These are phyloP conservation scores for Onthophagus sagittarius DNA, from an alignment of 2,888 invertebrate species.

Conservation along the genomic window DNA sequence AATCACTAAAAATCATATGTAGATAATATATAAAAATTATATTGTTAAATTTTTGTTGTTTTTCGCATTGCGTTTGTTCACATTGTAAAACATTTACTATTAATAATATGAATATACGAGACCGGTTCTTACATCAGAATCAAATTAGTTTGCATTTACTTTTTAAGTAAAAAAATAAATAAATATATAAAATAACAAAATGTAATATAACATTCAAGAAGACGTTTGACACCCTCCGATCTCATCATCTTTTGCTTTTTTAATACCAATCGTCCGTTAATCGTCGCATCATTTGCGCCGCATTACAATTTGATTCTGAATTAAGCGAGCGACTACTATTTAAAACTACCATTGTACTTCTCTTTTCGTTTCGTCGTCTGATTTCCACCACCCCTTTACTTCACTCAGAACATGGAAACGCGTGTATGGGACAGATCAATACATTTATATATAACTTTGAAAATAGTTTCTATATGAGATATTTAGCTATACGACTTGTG, in stretches of 20 bases:
- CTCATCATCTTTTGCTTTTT: not conserved
- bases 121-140: constrained; percentile 14
- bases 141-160: constrained; percentile 12
- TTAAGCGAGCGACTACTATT: constrained; percentile 1
- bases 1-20: constrained; percentile 46
- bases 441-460: constrained; percentile 38
- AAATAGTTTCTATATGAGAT: constrained; percentile 37
- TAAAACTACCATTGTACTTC: not conserved
- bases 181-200: not conserved
- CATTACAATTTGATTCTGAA: constrained; percentile 12
- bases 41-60: constrained; percentile 47
- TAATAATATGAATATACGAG: constrained; percentile 5
- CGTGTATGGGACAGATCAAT: constrained; percentile 39
- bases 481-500: constrained; percentile 40
- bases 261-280: not conserved
- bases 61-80: constrained; percentile 25
- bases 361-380: not conserved
- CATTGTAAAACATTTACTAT: constrained; percentile 9
- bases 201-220: not conserved
- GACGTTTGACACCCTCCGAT: not conserved
- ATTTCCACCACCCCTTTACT: constrained; percentile 2
- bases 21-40: constrained; percentile 47
- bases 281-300: not conserved
- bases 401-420: constrained; percentile 23
- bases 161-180: not conserved